phyloP scores from a whole-genome alignment of 1,140 invertebrate species.

The Medauroidea extradentata region DNA sequence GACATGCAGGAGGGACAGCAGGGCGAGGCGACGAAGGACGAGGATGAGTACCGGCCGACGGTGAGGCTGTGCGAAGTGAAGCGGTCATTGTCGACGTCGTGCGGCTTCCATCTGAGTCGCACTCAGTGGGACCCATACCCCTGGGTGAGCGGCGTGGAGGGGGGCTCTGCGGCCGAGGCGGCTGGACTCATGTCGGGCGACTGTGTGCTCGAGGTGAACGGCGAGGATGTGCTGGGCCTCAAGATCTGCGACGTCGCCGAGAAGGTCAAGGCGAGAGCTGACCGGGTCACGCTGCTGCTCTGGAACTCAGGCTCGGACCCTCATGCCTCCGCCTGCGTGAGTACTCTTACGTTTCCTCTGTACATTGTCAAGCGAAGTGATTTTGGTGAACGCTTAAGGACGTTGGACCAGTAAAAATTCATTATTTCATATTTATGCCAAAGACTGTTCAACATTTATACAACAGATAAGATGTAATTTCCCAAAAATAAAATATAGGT shows the following conservation, averaged over 20 bases:
- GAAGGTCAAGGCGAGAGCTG: slow-evolving; percentile 37
- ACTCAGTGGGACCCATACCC: slow-evolving; percentile 45
- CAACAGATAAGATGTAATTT: too few relatives aligned
- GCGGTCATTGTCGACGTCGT: slow-evolving; percentile 24
- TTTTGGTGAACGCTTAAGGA: too few relatives aligned
- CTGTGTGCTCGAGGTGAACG: slow-evolving; percentile 41
- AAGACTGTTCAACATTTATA: too few relatives aligned
- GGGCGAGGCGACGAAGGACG: not conserved
- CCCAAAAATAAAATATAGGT: too few relatives aligned
- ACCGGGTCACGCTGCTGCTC: slow-evolving; percentile 42
- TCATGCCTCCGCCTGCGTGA: slow-evolving; percentile 40
- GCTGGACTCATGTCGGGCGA: slow-evolving; percentile 40
- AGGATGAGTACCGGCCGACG: slow-evolving; percentile 20
- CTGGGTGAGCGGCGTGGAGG: slow-evolving; percentile 41
- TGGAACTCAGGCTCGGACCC: slow-evolving; percentile 40
- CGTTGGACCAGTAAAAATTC: too few relatives aligned
- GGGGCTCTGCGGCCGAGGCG: slow-evolving; percentile 35
- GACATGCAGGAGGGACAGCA: too few relatives aligned
- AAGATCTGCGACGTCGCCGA: slow-evolving; percentile 39
- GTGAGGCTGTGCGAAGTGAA: slow-evolving; percentile 25
- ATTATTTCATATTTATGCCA: too few relatives aligned
- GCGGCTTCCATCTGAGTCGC: slow-evolving; percentile 41
- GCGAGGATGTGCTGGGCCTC: slow-evolving; percentile 37
- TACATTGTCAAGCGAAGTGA: too few relatives aligned
- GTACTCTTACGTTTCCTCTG: too few relatives aligned